Evolutionary conservation across 2,888 invertebrate genomes (phyloP), one percentile per base, ranked within the genome.

Genomic region (Odontothrips loti): DNA sequence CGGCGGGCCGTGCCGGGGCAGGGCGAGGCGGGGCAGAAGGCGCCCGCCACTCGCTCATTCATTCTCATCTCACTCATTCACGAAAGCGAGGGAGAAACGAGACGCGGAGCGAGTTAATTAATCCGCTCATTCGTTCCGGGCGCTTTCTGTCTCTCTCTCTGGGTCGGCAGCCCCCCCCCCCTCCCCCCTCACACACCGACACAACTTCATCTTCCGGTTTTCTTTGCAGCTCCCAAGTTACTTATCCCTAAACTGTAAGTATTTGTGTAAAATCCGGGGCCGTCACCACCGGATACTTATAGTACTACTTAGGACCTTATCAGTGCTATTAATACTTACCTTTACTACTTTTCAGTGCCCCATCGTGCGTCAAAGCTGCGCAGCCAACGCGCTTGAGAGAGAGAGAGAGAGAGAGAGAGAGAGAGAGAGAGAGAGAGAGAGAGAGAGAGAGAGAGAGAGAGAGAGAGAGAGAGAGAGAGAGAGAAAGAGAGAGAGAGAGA

Each of bases 61-160:
- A 58, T 27, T 75, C 68, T 27, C 68, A 27, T 75, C 68, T 27
- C 68, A 27, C 23, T 75, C 68, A 75, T 75, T 75, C 68, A 75
- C 68, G 23, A 75, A 75, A 75, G 23, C 68, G 58, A 17, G 34
- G 34, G 34, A 58, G 58, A 58, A 58, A 17, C 17, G 58, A 58
- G 58, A 20, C 58, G 34, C 34, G 34, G 0, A 51, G 51, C 20
- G n/a, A 68, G 68, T 75, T 75, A 75, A 75, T 75, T 75, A 75
- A 75, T 75, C 68, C 68, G 68, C 68, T 75, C 68, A 27, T 75
- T 75, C 68, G 68, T 75, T 75, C 68, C 68, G 68, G 23, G 68
- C 27, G 27, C 23, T 75, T 75, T 75, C 68, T 75, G 34, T 47
- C 47, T 47, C 34, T 79, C 75, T 80, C 79, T 75, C 79, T 80